Evolutionary conservation across 1,140 invertebrate species (phyloP).

Genomic region (Penaeus vannamei): DNA sequence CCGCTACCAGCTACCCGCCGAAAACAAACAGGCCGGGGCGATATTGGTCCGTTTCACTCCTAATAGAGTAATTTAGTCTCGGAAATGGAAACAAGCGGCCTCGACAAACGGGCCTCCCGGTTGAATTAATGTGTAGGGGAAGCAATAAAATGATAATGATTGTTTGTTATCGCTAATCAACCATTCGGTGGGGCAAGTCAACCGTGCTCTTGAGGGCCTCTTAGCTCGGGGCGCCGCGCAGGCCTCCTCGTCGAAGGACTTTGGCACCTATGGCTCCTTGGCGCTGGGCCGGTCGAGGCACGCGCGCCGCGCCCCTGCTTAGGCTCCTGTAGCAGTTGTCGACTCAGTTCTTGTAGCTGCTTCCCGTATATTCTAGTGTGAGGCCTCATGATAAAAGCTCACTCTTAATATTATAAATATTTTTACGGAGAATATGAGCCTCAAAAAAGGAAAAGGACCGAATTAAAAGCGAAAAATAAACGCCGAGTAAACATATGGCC

Average conservation of each 20-base stretch:
- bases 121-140: constrained; percentile 67
- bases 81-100: constrained; percentile 66
- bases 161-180: constrained; percentile 67
- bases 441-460: too few species aligned
- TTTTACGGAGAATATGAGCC: too few species aligned
- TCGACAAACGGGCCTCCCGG: constrained; percentile 63
- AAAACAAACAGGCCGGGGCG: constrained; percentile 58
- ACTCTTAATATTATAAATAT: background rate
- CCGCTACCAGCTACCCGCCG: constrained; percentile 21
- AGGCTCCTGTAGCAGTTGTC: background rate
- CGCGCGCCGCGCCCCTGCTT: background rate
- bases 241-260: background rate
- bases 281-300: background rate
- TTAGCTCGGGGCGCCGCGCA: constrained; percentile 4
- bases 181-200: constrained; percentile 64
- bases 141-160: constrained; percentile 67
- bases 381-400: constrained; percentile 21
- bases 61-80: constrained; percentile 66
- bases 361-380: constrained; percentile 32
- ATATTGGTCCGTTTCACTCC: constrained; percentile 64
- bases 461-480: too few species aligned
- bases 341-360: constrained; percentile 34
- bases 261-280: background rate
- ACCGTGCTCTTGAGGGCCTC: constrained; percentile 46
- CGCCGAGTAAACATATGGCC: too few species aligned